Evolutionary conservation across 2,797 vertebrate species (phyloP).

Genomic region (Sternotherus odoratus): DNA sequence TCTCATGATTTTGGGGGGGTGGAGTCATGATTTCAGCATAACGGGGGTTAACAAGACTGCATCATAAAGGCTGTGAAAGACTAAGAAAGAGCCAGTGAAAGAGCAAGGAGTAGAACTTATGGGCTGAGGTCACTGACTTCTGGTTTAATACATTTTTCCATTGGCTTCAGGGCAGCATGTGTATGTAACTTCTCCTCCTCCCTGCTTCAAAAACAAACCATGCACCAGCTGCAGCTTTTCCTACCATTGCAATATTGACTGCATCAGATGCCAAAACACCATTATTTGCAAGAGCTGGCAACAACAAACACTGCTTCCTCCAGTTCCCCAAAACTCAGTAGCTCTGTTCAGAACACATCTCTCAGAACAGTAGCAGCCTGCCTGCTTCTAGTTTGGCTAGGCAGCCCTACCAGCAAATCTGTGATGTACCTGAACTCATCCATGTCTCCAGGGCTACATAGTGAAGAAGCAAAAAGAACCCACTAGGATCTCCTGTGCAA

Average conservation of each 20-base stretch:
- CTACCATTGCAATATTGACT: not conserved
- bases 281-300: not conserved
- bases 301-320: no score
- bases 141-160: not conserved
- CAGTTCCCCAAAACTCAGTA: not conserved
- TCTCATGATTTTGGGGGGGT: not conserved
- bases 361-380: not conserved
- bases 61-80: no score
- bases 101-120: rapidly evolving
- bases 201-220: not conserved
- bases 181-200: no score
- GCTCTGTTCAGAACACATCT: not conserved
- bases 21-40: not conserved
- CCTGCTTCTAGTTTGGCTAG: not conserved
- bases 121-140: not conserved
- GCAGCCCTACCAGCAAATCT: rapidly evolving
- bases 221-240: no score
- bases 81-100: not conserved
- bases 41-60: rapidly evolving
- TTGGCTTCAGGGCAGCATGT: rapidly evolving
- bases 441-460: rapidly evolving
- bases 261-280: rapidly evolving
- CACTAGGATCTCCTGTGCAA: not conserved
- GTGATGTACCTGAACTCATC: not conserved
- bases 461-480: rapidly evolving